Base-by-base conservation (phyloP, 2,888 invertebrate species). In the Drosophila stalkeri region DNA sequence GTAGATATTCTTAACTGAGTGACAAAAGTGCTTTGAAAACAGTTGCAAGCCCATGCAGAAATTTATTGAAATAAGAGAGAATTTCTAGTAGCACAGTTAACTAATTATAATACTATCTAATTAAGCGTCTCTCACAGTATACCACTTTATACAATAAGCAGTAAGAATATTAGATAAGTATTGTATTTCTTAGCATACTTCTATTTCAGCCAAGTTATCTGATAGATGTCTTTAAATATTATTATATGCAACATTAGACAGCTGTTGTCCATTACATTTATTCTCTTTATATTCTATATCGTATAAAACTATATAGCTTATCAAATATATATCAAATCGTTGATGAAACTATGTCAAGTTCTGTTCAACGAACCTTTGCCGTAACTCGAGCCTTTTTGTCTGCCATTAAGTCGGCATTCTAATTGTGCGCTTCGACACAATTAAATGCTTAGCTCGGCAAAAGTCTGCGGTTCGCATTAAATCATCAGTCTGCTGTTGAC, bases 381-480 rank as follows among this genome's bases (percentile, higher is more conserved):
- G 14, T 9, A 23, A 35, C n/a, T 44, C 31, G 54, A 37, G 47
- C 49, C 51, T 33, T 49, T 52, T 64, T 23, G 46, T 39, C 47
- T 47, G 37, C 31, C 27, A 43, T 39, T 60, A 47, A 67, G 64
- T 60, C 62, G 77, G 44, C 51, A 51, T 63, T 54, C 68, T 51
- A 72, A 79, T 80, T 66, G 52, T 59, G 69, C 84, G 74, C 77
- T 80, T 52, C 69, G 61, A 90, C 82, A 90, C 90, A 86, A 86
- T 86, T 86, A 86, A 86, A 86, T 86, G 90, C 86, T 86, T 85
- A 89, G 85, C 79, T 88, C 79, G 79, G 75, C 89, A 90, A 86
- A 89, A 86, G 90, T 88, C 86, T 85, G 86, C 81, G 86, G 83
- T 75, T 79, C 79, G 86, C 88, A 88, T 90, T 86, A 87, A 89